These are phyloP conservation scores for Harpagoxenus sublaevis DNA, from an alignment of 2,888 invertebrate genomes.

Conservation along the genomic window DNA sequence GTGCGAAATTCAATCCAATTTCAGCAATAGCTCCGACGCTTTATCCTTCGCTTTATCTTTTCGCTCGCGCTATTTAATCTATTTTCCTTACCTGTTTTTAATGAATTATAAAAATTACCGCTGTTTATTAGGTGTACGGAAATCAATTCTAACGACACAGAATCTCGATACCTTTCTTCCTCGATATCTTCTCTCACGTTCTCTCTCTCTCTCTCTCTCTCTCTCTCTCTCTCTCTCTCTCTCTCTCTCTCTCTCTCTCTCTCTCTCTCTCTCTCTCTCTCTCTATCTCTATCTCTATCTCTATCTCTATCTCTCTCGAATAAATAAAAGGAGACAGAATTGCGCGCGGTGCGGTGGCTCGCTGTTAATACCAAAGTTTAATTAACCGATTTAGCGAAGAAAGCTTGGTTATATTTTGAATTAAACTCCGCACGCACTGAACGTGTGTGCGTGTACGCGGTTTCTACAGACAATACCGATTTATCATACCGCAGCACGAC, in stretches of 20 bases:
- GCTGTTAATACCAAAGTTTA: constrained; percentile 36
- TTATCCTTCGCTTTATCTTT: neutral
- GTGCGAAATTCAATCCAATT: constrained; percentile 36
- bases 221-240: too few species aligned
- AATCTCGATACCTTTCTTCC: neutral
- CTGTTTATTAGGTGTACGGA: neutral
- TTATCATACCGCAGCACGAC: constrained; percentile 39
- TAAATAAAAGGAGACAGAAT: constrained; percentile 31
- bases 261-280: neutral
- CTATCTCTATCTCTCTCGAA: neutral
- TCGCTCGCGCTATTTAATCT: constrained; percentile 13
- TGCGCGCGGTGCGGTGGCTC: neutral
- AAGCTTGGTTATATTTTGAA: constrained; percentile 44
- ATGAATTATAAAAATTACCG: constrained; percentile 23
- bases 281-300: too few species aligned
- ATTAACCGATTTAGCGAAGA: constrained; percentile 35
- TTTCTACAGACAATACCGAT: constrained; percentile 49
- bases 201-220: neutral
- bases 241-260: neutral
- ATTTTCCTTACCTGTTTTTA: constrained; percentile 30
- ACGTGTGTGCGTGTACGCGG: neutral
- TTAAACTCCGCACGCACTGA: constrained; percentile 24
- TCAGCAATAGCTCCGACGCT: constrained; percentile 11
- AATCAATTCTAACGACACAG: neutral
- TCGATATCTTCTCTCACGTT: neutral